Percentiles rank a stretch among this genome's conserved stretches.
Evolutionary conservation across 2,888 invertebrate genomes (phyloP).

Genomic region (Platycnemis pennipes): DNA sequence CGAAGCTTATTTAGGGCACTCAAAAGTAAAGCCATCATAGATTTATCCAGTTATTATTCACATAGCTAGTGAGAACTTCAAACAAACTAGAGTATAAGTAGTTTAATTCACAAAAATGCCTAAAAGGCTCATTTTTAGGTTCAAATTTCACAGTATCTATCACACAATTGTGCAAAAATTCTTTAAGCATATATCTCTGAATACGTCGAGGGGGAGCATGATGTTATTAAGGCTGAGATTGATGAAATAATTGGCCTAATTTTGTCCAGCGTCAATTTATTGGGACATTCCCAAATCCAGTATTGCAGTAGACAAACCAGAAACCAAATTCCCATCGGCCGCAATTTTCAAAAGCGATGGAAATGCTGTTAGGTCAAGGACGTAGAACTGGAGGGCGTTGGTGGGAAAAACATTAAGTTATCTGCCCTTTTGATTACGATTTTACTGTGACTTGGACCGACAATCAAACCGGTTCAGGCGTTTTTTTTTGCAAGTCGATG

Average conservation of each 20-base stretch:
- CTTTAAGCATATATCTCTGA: no score
- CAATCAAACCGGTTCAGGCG: background rate
- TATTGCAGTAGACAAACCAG: background rate
- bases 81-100: no score
- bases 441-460: background rate
- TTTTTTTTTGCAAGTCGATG: background rate
- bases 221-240: no score
- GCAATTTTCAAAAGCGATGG: background rate
- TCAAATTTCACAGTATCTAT: no score
- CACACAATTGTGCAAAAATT: no score
- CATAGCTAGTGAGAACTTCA: no score
- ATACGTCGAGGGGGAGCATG: no score
- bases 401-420: background rate
- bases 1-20: no score
- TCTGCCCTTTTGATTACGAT: slow-evolving; percentile 7
- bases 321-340: background rate
- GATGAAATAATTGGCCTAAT: background rate
- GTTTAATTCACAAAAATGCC: no score
- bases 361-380: background rate
- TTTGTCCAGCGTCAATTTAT: background rate
- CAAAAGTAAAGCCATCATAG: no score
- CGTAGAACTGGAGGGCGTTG: background rate
- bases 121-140: no score
- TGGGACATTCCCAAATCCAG: background rate
- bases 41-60: no score